Conservation (phyloP, 2,797 vertebrate species). For the Sebastes minor region DNA sequence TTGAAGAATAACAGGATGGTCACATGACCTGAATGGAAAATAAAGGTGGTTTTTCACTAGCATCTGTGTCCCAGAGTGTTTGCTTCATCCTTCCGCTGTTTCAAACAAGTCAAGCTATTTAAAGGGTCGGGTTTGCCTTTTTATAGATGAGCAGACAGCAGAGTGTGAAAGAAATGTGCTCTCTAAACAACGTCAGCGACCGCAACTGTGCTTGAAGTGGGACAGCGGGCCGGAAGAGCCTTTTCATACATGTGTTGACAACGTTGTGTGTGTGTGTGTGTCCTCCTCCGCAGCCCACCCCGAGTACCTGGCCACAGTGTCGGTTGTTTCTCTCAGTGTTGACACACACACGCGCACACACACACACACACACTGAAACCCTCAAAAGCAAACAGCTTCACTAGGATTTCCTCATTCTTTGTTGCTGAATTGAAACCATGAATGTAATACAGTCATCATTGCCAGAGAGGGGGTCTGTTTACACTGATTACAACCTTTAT, state of each 20-base stretch:
- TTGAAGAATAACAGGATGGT: constrained; percentile 56
- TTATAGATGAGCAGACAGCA: constrained; percentile 74
- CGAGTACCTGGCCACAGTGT: constrained; percentile 59
- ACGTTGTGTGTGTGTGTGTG: constrained; percentile 23
- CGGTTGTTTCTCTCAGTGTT: constrained; percentile 58
- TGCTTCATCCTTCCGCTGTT: constrained; percentile 80
- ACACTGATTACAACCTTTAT: constrained; percentile 29
- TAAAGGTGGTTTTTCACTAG: constrained; percentile 72
- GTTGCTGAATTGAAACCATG: constrained; percentile 53
- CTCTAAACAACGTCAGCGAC: constrained; percentile 77
- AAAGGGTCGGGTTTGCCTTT: constrained; percentile 73
- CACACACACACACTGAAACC: constrained; percentile 46
- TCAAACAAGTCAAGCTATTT: constrained; percentile 80
- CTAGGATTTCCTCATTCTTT: constrained; percentile 64
- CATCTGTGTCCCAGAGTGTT: constrained; percentile 71
- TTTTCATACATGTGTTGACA: constrained; percentile 77
- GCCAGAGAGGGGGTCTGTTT: constrained; percentile 15
- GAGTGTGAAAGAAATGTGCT: constrained; percentile 81
- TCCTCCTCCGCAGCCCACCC: constrained; percentile 41
- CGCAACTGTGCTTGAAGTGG: constrained; percentile 81
- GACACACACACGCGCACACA: constrained; percentile 48
- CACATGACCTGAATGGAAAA: constrained; percentile 74
- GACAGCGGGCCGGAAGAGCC: constrained; percentile 68
- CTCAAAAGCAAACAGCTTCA: constrained; percentile 70
- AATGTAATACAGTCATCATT: constrained; percentile 34